Base-by-base conservation (phyloP, 1,140 invertebrate genomes). In the Drosophila grimshawi region DNA sequence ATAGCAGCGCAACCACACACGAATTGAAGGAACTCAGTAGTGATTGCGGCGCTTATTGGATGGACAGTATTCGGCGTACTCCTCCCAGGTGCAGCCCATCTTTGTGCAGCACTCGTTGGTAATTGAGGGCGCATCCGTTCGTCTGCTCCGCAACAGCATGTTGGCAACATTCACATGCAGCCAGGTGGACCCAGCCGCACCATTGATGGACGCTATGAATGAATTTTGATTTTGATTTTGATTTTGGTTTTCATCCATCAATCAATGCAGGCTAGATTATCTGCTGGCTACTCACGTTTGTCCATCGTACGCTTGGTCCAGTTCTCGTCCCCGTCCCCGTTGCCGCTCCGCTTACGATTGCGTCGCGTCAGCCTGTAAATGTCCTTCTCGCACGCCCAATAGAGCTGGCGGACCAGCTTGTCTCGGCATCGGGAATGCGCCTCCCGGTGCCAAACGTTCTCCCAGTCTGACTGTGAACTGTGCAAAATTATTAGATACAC, bases 51-150 rank as follows among this genome's bases (percentile, higher is more conserved):
- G 90, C 66, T 94, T 94, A 73, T 95, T 94, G 19, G 93, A 93
- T 4, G 94, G 94, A 86, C 94, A 95, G 78, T 95, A 95, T 82
- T 95, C 94, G 37, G 94, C 94, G 71, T 95, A 95, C 76, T 95
- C 94, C 81, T 95, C 94, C 94, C 94, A 95, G 33, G 94, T 95
- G 67, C 94, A 95, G 7, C 94, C 94, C 10, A 90, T 78, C 10
- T 92, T 92, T 61, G 93, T 94, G 86, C 94, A 95, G 78, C 94
- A 95, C 78, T 95, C 94, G 52, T 94, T 93, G 4, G 94, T 94
- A 11, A 95, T 95, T 3, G 93, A 93, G 29, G 81, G 93, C n/a
- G 73, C 88, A 68, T 80, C 78, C 7, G 81, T 60, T 7, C 92
- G 89, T 45, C 89, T 61, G 30, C 82, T 92, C 7, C 93, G 78